A percentile compares a stretch with the other conserved stretches of the same genome.
Evolutionary conservation across 2,888 invertebrate species (phyloP).

Genomic region (Noctua fimbriata): DNA sequence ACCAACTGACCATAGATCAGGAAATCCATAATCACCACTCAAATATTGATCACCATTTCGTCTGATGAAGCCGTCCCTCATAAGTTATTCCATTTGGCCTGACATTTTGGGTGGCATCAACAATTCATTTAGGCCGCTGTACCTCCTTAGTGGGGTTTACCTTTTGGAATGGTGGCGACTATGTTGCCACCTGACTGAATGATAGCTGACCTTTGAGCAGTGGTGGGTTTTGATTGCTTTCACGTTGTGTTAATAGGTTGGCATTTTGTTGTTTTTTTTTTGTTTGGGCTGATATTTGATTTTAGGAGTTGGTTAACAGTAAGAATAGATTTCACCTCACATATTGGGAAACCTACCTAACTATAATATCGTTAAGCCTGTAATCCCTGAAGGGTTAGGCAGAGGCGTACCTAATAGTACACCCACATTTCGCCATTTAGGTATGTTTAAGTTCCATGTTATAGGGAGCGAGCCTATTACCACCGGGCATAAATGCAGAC

Average conservation of each 20-base stretch:
- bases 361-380: no score
- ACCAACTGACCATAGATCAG: constrained; percentile 8
- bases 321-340: neutral
- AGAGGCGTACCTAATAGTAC: no score
- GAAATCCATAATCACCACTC: constrained; percentile 43
- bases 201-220: constrained; percentile 59
- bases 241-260: constrained; percentile 46
- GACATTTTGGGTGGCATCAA: constrained; percentile 83
- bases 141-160: constrained; percentile 72
- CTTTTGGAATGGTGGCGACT: constrained; percentile 38
- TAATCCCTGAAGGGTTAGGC: no score
- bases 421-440: no score
- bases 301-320: neutral
- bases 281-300: neutral
- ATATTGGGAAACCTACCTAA: no score
- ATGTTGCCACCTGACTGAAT: constrained; percentile 31
- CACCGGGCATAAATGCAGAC: no score
- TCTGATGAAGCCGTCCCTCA: constrained; percentile 71
- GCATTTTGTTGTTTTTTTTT: constrained; percentile 32
- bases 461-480: no score
- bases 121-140: constrained; percentile 76
- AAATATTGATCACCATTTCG: constrained; percentile 58
- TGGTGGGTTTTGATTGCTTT: constrained; percentile 41
- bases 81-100: constrained; percentile 86
- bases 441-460: no score